These are phyloP conservation scores for Zeus faber DNA, from an alignment of 2,113 vertebrate genomes.

Conservation along the genomic window DNA sequence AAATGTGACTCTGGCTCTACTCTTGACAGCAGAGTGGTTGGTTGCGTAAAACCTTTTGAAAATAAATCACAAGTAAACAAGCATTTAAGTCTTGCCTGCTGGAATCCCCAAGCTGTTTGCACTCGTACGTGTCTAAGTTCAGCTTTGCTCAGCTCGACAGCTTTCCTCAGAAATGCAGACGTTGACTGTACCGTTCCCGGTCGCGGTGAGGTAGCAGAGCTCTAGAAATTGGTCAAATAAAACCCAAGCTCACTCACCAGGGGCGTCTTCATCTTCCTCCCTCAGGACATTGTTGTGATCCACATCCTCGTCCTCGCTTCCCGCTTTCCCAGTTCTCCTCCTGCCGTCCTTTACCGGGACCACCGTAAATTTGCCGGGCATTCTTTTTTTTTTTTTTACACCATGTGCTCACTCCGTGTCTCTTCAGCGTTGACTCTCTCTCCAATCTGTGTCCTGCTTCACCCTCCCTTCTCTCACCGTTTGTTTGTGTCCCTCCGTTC, in stretches of 20 bases:
- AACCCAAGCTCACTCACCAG: constrained; percentile 52
- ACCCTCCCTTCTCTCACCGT: not conserved
- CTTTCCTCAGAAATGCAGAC: too few species aligned
- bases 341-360: constrained; percentile 70
- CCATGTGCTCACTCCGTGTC: constrained; percentile 56
- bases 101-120: too few species aligned
- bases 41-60: too few species aligned
- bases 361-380: constrained; percentile 80
- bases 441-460: constrained; percentile 7
- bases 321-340: constrained; percentile 25
- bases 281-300: constrained; percentile 51
- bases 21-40: too few species aligned
- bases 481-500: constrained; percentile 5
- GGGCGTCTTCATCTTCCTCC: constrained; percentile 48
- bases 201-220: too few species aligned
- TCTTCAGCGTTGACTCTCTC: constrained; percentile 21
- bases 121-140: too few species aligned
- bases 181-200: too few species aligned
- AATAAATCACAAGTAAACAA: too few species aligned
- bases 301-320: constrained; percentile 45
- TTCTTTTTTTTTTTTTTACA: constrained; percentile 73
- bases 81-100: too few species aligned
- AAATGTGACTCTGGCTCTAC: too few species aligned
- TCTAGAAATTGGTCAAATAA: not conserved
- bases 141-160: too few species aligned